A percentile compares a stretch with the other conserved stretches of the same genome.
phyloP scores from a whole-genome alignment of 2,888 invertebrate species.

The Cremastinae sp. region DNA sequence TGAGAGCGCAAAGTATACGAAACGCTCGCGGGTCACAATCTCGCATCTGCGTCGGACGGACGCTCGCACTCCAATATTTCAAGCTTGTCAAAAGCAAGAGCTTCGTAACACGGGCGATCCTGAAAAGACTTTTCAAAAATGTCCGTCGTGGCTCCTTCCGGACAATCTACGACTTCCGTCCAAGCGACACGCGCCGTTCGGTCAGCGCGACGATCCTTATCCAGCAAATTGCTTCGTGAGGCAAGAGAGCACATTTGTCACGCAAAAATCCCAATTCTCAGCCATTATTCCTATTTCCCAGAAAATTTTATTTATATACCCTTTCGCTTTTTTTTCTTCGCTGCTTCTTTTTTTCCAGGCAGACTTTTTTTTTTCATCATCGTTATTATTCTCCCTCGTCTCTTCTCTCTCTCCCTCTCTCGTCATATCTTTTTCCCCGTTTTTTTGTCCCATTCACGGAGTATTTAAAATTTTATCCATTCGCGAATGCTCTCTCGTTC shows the following conservation, averaged over 20 bases:
- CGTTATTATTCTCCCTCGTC: neutral
- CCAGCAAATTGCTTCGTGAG: too few species aligned
- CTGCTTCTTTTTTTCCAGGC: too few species aligned
- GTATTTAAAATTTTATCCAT: conserved; percentile 32
- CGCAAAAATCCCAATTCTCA: too few species aligned
- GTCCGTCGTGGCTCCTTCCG: conserved; percentile 12
- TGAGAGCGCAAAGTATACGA: neutral
- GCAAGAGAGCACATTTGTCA: too few species aligned
- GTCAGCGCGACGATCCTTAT: conserved; percentile 26
- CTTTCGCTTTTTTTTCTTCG: too few species aligned
- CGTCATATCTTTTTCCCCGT: neutral
- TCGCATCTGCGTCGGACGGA: conserved; percentile 71
- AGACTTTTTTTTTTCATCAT: neutral
- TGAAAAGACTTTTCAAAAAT: conserved; percentile 68
- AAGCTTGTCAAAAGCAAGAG: conserved; percentile 72
- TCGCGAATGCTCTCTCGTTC: neutral
- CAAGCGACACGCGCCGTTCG: conserved; percentile 27
- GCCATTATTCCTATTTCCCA: too few species aligned
- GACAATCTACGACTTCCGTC: conserved; percentile 22
- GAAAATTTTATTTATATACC: too few species aligned
- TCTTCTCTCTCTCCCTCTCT: neutral
- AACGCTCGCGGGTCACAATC: conserved; percentile 49
- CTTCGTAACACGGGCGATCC: conserved; percentile 61
- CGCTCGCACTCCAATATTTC: conserved; percentile 74
- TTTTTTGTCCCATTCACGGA: neutral